Percentiles rank a stretch among this genome's conserved stretches.
Conservation (phyloP, 2,888 invertebrate species). For the Branchinecta sandiegonensis region DNA sequence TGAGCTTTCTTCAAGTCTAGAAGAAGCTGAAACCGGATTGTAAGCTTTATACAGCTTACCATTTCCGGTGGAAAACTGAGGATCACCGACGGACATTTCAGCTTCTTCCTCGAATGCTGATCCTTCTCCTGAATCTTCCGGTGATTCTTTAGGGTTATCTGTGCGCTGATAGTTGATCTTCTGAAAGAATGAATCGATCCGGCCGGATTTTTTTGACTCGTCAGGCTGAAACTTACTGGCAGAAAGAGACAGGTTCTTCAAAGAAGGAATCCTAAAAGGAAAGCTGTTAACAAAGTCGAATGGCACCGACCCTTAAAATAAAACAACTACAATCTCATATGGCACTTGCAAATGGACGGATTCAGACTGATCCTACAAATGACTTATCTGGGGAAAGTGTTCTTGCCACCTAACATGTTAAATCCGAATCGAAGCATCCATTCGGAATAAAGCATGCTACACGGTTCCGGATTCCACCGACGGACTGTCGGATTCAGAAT, state of each 20-base stretch:
- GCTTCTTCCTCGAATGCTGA: background rate
- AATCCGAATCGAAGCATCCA: no score
- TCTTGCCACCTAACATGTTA: no score
- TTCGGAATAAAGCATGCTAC: no score
- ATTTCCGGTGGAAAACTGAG: background rate
- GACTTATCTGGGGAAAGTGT: no score
- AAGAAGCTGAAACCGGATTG: background rate
- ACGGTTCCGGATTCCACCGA: no score
- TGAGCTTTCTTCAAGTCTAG: no score
- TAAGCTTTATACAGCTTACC: background rate
- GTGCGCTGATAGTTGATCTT: background rate
- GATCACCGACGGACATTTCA: background rate
- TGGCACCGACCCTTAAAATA: background rate
- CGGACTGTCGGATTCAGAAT: no score
- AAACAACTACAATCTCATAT: background rate
- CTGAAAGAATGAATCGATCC: background rate
- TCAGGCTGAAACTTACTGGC: conserved; percentile 57
- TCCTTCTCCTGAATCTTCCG: background rate
- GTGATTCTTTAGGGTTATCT: background rate
- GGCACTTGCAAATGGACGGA: no score
- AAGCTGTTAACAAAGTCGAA: background rate
- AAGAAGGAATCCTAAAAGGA: conserved; percentile 39
- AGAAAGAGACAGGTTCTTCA: conserved; percentile 58
- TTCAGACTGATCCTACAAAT: no score
- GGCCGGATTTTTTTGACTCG: conserved; percentile 20